Evolutionary conservation across 2,797 vertebrate species (phyloP), one percentile per base, ranked within the genome.

Genomic region (Phataginus tetradactyla): DNA sequence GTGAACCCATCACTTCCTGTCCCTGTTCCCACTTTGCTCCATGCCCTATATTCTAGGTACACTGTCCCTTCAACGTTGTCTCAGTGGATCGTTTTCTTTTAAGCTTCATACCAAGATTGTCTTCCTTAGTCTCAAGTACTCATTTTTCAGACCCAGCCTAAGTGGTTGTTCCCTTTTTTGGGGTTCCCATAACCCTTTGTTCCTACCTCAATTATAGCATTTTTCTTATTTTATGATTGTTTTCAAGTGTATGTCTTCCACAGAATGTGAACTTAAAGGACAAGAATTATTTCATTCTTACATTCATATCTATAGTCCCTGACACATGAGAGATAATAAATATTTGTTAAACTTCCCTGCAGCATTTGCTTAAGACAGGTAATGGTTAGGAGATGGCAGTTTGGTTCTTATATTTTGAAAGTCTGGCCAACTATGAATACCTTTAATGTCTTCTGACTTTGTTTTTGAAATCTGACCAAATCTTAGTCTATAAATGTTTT

Each of bases 341-440:
- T 93, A 80, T 66, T 86, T 92, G 15, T 88, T 89, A 89, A 55
- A 55, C 27, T 32, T 90, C 49, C 42, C 69, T 92, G n/a, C 42
- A 79, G 5, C 74, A 32, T 94, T 69, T 92, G 57, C n/a, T 72
- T 63, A 91, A 71, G 34, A 78, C 87, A 96, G 51, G 17, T 78
- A 39, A 74, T 78, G 37, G 66, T 66, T 91, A 42, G 17, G 66
- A 86, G 20, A 63, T 86, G n/a, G 12, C 9, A 84, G 15, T 74
- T 83, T 80, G 12, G 69, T 79, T 89, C 34, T 93, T 79, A 69
- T 86, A 59, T 64, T 91, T 93, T 96, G 71, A 90, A 94, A 90
- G 83, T 69, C 37, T 64, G 4, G 34, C 34, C 51, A 66, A 12
- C 49, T 87, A 7, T 74, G 72, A 92, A 84, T 78, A 59, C 86